Evolutionary conservation across 2,797 vertebrate species (phyloP), one percentile per base, ranked within the genome.

Genomic region (Propithecus deckenii): DNA sequence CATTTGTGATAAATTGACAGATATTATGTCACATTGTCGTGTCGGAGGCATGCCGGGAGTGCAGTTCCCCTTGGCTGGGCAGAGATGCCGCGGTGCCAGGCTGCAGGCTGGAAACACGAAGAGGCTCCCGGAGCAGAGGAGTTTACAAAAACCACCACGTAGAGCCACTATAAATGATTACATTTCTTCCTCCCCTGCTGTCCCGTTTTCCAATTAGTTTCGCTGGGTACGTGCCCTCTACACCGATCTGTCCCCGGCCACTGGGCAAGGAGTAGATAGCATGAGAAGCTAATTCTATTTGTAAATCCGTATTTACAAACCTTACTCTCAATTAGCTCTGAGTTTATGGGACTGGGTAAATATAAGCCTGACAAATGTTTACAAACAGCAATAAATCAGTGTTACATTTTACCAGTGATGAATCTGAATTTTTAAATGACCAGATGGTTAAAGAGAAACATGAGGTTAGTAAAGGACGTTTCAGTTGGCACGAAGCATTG

Each of bases 191-290:
- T 95, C 61, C 46, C 41, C 52, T 87, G 15, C 7, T 55, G 41
- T 87, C n/a, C 23, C 22, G 50, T 38, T 93, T 97, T 95, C 63
- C 71, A 95, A 57, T 88, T 89, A 87, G 80, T 88, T 95, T 94
- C n/a, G 13, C 43, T 81, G 85, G 30, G 43, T 67, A 38, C 0
- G 0, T 79, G 72, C 5, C 46, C 25, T 88, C 57, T 52, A 69
- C 74, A 74, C 1, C 28, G 69, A 35, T 92, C 28, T 69, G 17
- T 95, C n/a, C 59, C 48, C 88, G 72, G 55, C 43, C 72, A 69
- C 50, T 88, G 85, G 8, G 20, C 41, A 65, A 89, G 35, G 14
- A 86, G 67, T 5, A 86, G 85, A 76, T 17, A 93, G 4, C 18
- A 30, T 0, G 1, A 88, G 30, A 81, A 83, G 17, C n/a, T 78